phyloP scores from a whole-genome alignment of 2,113 vertebrate genomes.

The Mobula hypostoma region DNA sequence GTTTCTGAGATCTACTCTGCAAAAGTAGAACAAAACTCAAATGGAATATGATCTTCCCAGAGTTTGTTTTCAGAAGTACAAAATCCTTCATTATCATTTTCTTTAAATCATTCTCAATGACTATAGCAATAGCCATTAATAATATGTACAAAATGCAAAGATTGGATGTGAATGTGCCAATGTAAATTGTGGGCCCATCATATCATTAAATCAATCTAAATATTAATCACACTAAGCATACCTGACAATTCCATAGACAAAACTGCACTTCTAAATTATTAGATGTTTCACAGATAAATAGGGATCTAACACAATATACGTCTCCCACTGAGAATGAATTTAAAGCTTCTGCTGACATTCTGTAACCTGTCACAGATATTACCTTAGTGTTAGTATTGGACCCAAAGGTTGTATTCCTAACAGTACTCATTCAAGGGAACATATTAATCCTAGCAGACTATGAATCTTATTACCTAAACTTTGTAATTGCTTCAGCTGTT shows the following conservation, averaged over 20 bases:
- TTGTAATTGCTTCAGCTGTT: neutral
- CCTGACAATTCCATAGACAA: neutral
- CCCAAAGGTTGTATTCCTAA: neutral
- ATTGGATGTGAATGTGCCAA: neutral
- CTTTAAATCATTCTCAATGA: neutral
- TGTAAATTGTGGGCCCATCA: neutral
- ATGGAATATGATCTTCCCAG: neutral
- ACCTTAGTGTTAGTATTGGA: neutral
- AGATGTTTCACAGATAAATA: neutral
- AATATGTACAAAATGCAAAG: constrained; percentile 9
- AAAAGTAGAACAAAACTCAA: neutral
- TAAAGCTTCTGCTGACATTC: neutral
- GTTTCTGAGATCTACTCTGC: neutral
- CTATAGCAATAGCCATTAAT: neutral
- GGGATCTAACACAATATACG: neutral
- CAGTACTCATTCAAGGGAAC: neutral
- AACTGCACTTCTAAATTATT: neutral
- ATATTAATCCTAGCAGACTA: neutral
- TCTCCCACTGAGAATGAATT: neutral
- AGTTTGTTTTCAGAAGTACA: neutral
- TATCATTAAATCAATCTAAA: neutral
- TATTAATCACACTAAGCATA: neutral
- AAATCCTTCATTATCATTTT: neutral
- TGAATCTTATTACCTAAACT: neutral
- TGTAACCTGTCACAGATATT: neutral